These are phyloP conservation scores for Nomada lathburiana DNA, from an alignment of 2,888 invertebrate genomes.

Conservation along the genomic window DNA sequence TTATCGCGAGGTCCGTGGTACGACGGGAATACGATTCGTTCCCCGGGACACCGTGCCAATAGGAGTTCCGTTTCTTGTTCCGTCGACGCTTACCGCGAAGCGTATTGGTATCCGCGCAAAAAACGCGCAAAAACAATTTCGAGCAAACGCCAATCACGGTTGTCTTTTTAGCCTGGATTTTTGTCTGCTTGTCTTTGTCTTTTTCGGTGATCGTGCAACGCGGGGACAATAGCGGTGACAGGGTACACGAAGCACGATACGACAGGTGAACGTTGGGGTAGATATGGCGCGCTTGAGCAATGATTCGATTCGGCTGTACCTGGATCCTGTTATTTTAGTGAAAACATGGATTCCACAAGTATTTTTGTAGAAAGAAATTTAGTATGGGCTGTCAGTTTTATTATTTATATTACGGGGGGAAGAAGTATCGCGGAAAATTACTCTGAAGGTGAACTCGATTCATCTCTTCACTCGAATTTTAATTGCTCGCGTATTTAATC, in stretches of 20 bases:
- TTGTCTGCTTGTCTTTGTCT: background rate
- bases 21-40: constrained; percentile 79
- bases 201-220: background rate
- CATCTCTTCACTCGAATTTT: too few species aligned
- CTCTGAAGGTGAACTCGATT: too few species aligned
- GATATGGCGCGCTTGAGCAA: too few species aligned
- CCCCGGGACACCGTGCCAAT: constrained; percentile 72
- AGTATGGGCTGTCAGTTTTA: too few species aligned
- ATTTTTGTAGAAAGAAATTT: too few species aligned
- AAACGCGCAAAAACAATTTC: constrained; percentile 63
- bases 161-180: constrained; percentile 15
- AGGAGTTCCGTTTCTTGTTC: constrained; percentile 62
- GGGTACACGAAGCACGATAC: background rate
- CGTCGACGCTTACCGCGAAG: constrained; percentile 67
- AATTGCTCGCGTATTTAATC: too few species aligned
- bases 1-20: constrained; percentile 74
- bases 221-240: background rate
- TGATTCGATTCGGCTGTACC: too few species aligned
- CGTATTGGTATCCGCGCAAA: constrained; percentile 46
- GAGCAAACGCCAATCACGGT: constrained; percentile 36
- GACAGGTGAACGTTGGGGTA: too few species aligned
- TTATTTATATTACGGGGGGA: too few species aligned
- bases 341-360: too few species aligned
- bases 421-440: too few species aligned
- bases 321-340: too few species aligned